Evolutionary conservation across 2,797 vertebrate species (phyloP).

Genomic region (Discoglossus pictus): DNA sequence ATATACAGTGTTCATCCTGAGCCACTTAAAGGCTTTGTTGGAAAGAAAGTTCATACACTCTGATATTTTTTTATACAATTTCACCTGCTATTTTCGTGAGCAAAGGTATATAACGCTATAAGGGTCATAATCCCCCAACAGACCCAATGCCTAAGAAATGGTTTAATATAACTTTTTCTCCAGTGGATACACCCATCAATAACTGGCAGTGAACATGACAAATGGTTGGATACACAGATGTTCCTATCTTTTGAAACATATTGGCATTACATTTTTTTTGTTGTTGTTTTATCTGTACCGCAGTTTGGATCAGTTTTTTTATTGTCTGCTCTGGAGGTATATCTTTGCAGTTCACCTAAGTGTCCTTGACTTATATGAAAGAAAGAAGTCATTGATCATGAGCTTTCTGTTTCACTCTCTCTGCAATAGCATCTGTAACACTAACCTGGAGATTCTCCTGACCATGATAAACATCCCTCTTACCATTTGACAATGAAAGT

Average conservation of each 20-base stretch:
- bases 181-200: conserved; percentile 9
- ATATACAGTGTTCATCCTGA: too few relatives aligned
- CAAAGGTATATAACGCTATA: conserved; percentile 23
- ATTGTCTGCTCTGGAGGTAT: conserved; percentile 39
- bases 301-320: conserved; percentile 29
- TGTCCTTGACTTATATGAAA: conserved; percentile 48
- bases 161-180: conserved; percentile 4
- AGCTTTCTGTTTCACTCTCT: conserved; percentile 35
- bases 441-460: conserved; percentile 26
- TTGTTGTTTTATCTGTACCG: conserved; percentile 28
- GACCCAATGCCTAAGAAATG: too few relatives aligned
- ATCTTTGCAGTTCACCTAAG: conserved; percentile 38
- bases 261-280: conserved; percentile 25
- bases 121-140: background rate
- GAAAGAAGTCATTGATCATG: conserved; percentile 44
- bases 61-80: too few relatives aligned
- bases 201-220: conserved; percentile 4
- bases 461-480: conserved; percentile 23
- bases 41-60: too few relatives aligned
- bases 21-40: too few relatives aligned
- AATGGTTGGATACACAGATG: conserved; percentile 10
- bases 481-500: conserved; percentile 5
- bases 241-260: conserved; percentile 23
- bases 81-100: too few relatives aligned
- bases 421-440: conserved; percentile 12